A percentile compares a stretch with the other conserved stretches of the same genome.
These are phyloP conservation scores for Lethrus apterus DNA, from an alignment of 1,140 invertebrate species.

Conservation along the genomic window DNA sequence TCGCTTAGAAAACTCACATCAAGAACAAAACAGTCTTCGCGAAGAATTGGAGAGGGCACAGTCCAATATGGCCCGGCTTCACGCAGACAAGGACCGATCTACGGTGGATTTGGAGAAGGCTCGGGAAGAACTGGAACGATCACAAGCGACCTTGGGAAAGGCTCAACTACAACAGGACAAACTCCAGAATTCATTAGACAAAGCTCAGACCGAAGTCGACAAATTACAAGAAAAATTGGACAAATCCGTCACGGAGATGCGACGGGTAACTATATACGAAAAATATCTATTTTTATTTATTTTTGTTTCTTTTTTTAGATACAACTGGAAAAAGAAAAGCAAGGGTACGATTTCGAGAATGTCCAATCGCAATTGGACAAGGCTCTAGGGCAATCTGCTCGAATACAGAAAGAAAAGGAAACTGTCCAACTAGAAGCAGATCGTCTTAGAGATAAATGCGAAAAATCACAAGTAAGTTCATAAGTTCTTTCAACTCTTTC, in stretches of 20 bases:
- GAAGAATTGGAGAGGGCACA: slow-evolving; percentile 82
- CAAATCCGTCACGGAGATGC: slow-evolving; percentile 68
- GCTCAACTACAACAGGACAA: slow-evolving; percentile 86
- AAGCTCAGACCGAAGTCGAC: slow-evolving; percentile 85
- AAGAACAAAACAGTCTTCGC: slow-evolving; percentile 84
- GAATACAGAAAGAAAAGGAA: slow-evolving; percentile 85
- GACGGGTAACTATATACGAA: slow-evolving; percentile 57
- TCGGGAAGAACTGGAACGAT: slow-evolving; percentile 83
- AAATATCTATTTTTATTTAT: slow-evolving; percentile 2
- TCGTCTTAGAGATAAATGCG: slow-evolving; percentile 78
- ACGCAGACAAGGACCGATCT: slow-evolving; percentile 81
- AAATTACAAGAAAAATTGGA: slow-evolving; percentile 80
- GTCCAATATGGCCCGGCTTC: slow-evolving; percentile 66
- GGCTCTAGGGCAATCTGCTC: slow-evolving; percentile 72
- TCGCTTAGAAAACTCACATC: slow-evolving; percentile 87
- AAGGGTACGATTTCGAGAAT: slow-evolving; percentile 81
- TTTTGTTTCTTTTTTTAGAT: slow-evolving; percentile 47
- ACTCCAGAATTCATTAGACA: slow-evolving; percentile 76
- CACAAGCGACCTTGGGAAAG: slow-evolving; percentile 81
- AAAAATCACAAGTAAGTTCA: slow-evolving; percentile 72
- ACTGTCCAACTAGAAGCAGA: slow-evolving; percentile 75
- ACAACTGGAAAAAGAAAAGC: slow-evolving; percentile 85
- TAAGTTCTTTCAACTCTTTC: too few relatives aligned
- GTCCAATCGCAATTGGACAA: slow-evolving; percentile 86
- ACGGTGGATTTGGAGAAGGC: slow-evolving; percentile 79